phyloP scores from a whole-genome alignment of 2,797 vertebrate species.

The Anomalospiza imberbis region DNA sequence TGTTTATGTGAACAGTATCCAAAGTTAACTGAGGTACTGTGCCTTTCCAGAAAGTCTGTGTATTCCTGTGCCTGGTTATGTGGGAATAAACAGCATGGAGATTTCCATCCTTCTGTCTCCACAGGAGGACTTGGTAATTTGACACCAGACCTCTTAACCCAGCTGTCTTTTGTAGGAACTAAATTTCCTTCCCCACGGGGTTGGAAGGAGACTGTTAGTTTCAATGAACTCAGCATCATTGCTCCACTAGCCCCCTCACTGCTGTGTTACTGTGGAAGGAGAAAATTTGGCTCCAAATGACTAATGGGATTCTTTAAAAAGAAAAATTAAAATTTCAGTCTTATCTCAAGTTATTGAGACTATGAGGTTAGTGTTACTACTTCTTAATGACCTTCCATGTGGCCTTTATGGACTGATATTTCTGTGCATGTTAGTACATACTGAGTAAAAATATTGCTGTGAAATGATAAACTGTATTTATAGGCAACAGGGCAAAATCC shows the following conservation, averaged over 20 bases:
- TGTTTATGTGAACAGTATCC: neutral
- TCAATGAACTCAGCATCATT: neutral
- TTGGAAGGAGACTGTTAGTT: neutral
- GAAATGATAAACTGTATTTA: slow-evolving; percentile 21
- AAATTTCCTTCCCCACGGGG: neutral
- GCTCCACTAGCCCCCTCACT: neutral
- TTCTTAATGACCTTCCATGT: neutral
- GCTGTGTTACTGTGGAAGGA: neutral
- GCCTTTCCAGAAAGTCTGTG: neutral
- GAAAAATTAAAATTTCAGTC: neutral
- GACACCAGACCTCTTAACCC: neutral
- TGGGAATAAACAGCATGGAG: neutral
- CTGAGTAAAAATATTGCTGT: neutral
- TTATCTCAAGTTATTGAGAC: neutral
- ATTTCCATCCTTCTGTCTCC: neutral
- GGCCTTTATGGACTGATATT: slow-evolving; percentile 21
- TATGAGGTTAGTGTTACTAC: slow-evolving; percentile 36
- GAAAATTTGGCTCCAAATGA: neutral
- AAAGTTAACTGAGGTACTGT: neutral
- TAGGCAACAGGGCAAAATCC: neutral
- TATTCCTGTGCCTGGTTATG: neutral
- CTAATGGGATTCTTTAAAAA: neutral
- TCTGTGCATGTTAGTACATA: neutral
- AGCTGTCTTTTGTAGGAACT: neutral
- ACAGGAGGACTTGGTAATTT: neutral